Base-by-base conservation (phyloP, 2,888 invertebrate genomes). In the Globia sparganii region DNA sequence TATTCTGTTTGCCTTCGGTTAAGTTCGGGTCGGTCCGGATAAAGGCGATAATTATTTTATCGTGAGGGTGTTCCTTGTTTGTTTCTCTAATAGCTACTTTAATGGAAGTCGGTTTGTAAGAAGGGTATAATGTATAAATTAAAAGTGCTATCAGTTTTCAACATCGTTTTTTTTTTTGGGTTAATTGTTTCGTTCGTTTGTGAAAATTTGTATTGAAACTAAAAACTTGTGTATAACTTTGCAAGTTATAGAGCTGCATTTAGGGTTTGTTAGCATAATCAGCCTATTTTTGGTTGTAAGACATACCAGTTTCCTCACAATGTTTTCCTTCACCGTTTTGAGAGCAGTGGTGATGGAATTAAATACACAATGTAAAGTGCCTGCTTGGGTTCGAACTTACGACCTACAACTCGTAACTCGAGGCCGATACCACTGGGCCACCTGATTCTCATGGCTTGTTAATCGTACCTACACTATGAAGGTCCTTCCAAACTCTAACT, bases 1-100 rank as follows among this genome's bases (percentile, higher is more conserved):
- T 84, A 81, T 87, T 88, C 77, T 87, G 88, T 89, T 90, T 89
- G 84, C 79, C 79, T 86, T 87, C 87, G 84, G 58, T 75, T 75
- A 74, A 74, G 69, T 79, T 78, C 71, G 80, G 91, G 89, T 92
- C 93, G 93, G 93, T 90, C 85, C 82, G 93, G 95, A 94, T 96
- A 94, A 95, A 96, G 94, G 95, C 94, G 95, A 94, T 96, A 95
- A 96, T 96, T 96, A 96, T 96, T 96, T 95, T 95, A 96, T 95
- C 93, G 94, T 92, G 89, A 88, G 91, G 93, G 93, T 93, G 95
- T 94, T 93, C 90, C 95, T 95, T 96, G 96, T 96, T 96, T 96
- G 96, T 96, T 96, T 96, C 94, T 96, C 93, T 96, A 96, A 96
- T 96, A 95, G 96, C 94, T 92, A 93, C 94, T 95, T 94, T 96